phyloP scores from a whole-genome alignment of 2,888 invertebrate genomes.

The Hemistola chrysoprasaria region DNA sequence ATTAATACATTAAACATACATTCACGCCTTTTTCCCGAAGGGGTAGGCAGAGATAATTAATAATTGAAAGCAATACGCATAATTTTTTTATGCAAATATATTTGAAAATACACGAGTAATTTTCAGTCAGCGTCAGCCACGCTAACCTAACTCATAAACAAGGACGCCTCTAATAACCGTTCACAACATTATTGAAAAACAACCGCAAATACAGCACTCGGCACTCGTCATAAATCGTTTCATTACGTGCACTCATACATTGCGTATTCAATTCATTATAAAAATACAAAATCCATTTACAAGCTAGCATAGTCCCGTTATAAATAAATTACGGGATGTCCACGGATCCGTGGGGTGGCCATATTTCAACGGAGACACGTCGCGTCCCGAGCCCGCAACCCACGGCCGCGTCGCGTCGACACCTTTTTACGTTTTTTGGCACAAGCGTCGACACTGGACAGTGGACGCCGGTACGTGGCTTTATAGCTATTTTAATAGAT shows the following conservation, averaged over 20 bases:
- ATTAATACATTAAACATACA: too few species aligned
- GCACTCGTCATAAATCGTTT: slow-evolving; percentile 30
- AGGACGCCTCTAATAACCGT: slow-evolving; percentile 3
- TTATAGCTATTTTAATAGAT: slow-evolving; percentile 53
- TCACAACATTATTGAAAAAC: slow-evolving; percentile 1
- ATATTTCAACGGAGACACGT: slow-evolving; percentile 58
- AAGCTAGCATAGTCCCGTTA: slow-evolving; percentile 36
- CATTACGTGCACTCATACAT: slow-evolving; percentile 35
- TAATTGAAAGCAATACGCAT: too few species aligned
- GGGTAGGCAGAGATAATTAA: too few species aligned
- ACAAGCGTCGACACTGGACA: slow-evolving; percentile 42
- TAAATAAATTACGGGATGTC: slow-evolving; percentile 56
- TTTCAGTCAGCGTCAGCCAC: too few species aligned
- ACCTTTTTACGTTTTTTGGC: slow-evolving; percentile 49
- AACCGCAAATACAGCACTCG: slow-evolving; percentile 17
- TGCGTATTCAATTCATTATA: slow-evolving; percentile 42
- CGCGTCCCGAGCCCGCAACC: slow-evolving; percentile 14
- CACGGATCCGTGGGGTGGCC: slow-evolving; percentile 41
- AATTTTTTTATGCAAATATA: slow-evolving; percentile 8
- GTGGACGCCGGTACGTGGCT: slow-evolving; percentile 50
- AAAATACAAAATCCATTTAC: slow-evolving; percentile 50
- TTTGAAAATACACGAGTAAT: background rate
- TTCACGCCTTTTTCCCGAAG: too few species aligned
- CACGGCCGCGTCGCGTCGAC: slow-evolving; percentile 47
- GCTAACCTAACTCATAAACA: slow-evolving; percentile 5